Base-by-base conservation (phyloP, 1,140 invertebrate genomes). In the Drosophila busckii region DNA sequence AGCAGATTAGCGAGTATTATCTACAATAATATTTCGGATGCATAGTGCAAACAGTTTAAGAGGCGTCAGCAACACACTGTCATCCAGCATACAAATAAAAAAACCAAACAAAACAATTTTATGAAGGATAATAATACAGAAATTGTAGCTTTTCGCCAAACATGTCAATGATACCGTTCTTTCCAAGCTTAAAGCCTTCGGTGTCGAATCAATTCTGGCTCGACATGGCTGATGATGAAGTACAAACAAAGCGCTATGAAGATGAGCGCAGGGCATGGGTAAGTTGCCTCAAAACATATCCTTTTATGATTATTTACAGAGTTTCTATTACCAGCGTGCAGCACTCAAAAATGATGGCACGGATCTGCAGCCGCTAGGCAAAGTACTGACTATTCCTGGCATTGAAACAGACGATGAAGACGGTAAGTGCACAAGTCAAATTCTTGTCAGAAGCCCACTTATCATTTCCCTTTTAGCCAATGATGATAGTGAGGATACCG, bases 391-490 rank as follows among this genome's bases (percentile, higher is more conserved):
- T 7, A 55, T 83, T 31, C 71, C 75, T 1, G 85, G 85, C 5
- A 76, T 85, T 0, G 85, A 87, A 25, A 87, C 85, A 2, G 85
- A 87, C 35, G 85, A 87, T 23, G 85, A 87, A 32, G 85, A 87
- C 40, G 84, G 84, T 86, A 48, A 66, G 53, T 60, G 6, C 0
- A 1, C 16, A 32, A 1, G 6, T 1, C 0, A 13, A 7, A 9
- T 22, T 7, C 20, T 0, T 6, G 4, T 23, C 9, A 1, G 15
- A 29, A 6, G 1, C 8, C 5, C 2, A 10, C 5, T 8, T 3
- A 17, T 56, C 7, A 8, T 55, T 37, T 0, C 7, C 23, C n/a
- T n/a, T n/a, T 0, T 8, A 87, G 85, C 83, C 2, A 87, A 87
- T 32, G 85, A 87, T 32, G 85, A 87, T 22, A 87, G 85, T 23